Percentiles rank a stretch among this genome's conserved stretches.
Conservation (phyloP, 2,113 vertebrate species). For the Chaetodon trifascialis region DNA sequence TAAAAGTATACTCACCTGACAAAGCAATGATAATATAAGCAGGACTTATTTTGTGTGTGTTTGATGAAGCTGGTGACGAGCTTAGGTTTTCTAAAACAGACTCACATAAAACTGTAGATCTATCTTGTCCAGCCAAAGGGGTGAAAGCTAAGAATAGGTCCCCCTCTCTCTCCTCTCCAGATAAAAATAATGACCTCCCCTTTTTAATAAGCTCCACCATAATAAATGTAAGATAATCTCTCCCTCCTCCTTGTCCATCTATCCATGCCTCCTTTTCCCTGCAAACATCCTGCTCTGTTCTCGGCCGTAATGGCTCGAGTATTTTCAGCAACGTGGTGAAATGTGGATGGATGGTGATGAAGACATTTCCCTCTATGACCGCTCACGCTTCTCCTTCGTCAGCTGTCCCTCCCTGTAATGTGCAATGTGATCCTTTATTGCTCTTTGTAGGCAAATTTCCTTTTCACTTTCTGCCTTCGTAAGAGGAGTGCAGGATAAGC, state of each 20-base stretch:
- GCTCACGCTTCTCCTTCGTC: slow-evolving; percentile 59
- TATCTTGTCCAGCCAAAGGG: slow-evolving; percentile 42
- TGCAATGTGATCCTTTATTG: slow-evolving; percentile 60
- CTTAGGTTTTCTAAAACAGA: slow-evolving; percentile 29
- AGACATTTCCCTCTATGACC: slow-evolving; percentile 49
- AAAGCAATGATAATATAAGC: slow-evolving; percentile 10
- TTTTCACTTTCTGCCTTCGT: slow-evolving; percentile 28
- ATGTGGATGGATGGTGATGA: slow-evolving; percentile 66
- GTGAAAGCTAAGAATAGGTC: slow-evolving; percentile 72
- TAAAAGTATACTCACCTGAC: slow-evolving; percentile 14
- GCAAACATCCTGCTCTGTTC: slow-evolving; percentile 46
- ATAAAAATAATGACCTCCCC: slow-evolving; percentile 76
- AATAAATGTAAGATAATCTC: slow-evolving; percentile 77
- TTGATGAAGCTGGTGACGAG: slow-evolving; percentile 2
- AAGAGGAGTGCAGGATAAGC: slow-evolving; percentile 16
- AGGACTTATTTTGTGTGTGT: slow-evolving; percentile 14
- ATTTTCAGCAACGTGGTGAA: slow-evolving; percentile 71
- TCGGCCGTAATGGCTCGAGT: slow-evolving; percentile 53
- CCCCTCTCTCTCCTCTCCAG: slow-evolving; percentile 16
- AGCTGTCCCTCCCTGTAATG: slow-evolving; percentile 45
- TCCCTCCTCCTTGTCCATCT: slow-evolving; percentile 46
- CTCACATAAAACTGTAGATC: slow-evolving; percentile 43
- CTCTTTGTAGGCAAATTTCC: slow-evolving; percentile 34
- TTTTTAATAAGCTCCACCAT: slow-evolving; percentile 69
- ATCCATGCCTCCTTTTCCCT: slow-evolving; percentile 47